These are phyloP conservation scores for Macroglossus sobrinus DNA, from an alignment of 2,113 vertebrate species.

Conservation along the genomic window DNA sequence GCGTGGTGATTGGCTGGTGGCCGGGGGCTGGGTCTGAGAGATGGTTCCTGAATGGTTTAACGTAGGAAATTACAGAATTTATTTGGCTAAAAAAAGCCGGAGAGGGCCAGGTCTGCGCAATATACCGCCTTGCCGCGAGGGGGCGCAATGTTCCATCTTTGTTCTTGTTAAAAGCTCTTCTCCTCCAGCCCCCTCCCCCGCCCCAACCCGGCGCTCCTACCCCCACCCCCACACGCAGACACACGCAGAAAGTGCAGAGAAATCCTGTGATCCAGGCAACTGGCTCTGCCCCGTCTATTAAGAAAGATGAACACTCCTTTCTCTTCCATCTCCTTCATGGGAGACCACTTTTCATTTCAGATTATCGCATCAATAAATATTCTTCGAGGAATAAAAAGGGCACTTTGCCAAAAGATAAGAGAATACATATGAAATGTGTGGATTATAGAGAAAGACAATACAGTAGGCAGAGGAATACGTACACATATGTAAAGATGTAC, in stretches of 20 bases:
- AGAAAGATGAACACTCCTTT: slow-evolving; percentile 74
- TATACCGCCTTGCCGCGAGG: slow-evolving; percentile 61
- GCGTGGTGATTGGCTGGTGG: slow-evolving; percentile 62
- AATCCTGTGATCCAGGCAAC: slow-evolving; percentile 75
- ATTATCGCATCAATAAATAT: slow-evolving; percentile 74
- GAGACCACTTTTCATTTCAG: slow-evolving; percentile 75
- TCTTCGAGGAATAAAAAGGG: slow-evolving; percentile 58
- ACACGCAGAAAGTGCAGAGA: slow-evolving; percentile 62
- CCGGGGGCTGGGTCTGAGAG: slow-evolving; percentile 59
- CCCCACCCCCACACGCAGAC: not conserved
- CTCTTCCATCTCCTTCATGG: slow-evolving; percentile 73
- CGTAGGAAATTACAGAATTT: not conserved
- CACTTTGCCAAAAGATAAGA: slow-evolving; percentile 66
- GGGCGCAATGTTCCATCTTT: slow-evolving; percentile 73
- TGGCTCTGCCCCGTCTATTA: slow-evolving; percentile 76
- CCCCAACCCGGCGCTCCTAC: not conserved
- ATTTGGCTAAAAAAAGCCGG: not conserved
- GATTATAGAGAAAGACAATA: slow-evolving; percentile 48
- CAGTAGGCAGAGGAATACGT: slow-evolving; percentile 34
- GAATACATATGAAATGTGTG: slow-evolving; percentile 20
- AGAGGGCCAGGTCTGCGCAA: not conserved
- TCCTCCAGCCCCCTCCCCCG: not conserved
- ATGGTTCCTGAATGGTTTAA: slow-evolving; percentile 30
- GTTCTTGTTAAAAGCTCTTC: not conserved
- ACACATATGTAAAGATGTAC: slow-evolving; percentile 60